A percentile compares a stretch with the other conserved stretches of the same genome.
Conservation (phyloP, 2,797 vertebrate genomes). For the Aphelocoma californica region DNA sequence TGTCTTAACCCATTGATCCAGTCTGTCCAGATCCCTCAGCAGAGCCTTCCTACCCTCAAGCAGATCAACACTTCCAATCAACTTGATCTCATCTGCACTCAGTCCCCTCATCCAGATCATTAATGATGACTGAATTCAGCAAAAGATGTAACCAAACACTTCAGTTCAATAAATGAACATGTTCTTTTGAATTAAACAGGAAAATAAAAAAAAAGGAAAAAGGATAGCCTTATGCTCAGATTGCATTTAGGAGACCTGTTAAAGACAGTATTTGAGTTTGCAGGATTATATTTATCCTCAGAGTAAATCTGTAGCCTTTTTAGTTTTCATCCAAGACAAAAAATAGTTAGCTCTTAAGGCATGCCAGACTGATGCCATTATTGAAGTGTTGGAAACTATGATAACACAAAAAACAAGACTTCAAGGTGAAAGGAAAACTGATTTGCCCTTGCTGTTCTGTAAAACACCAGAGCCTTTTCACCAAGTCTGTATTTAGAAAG, state of each 20-base stretch:
- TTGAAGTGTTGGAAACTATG: background rate
- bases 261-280: background rate
- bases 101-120: background rate
- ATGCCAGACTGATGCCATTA: background rate
- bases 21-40: background rate
- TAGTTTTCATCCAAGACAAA: background rate
- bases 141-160: background rate
- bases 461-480: background rate
- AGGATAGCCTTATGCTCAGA: background rate
- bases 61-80: background rate
- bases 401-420: background rate
- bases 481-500: background rate
- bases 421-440: background rate
- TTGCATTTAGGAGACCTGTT: background rate
- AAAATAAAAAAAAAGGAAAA: background rate
- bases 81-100: background rate
- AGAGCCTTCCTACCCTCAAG: background rate
- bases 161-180: background rate
- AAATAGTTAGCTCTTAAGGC: background rate
- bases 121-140: background rate
- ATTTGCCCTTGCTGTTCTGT: background rate
- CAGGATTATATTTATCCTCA: background rate
- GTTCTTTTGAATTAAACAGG: background rate
- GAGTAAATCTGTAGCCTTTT: background rate
- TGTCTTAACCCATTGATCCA: accelerated